Percentiles rank a stretch among this genome's conserved stretches.
Conservation (phyloP, 2,113 vertebrate genomes). For the Pachypanchax playfairii region DNA sequence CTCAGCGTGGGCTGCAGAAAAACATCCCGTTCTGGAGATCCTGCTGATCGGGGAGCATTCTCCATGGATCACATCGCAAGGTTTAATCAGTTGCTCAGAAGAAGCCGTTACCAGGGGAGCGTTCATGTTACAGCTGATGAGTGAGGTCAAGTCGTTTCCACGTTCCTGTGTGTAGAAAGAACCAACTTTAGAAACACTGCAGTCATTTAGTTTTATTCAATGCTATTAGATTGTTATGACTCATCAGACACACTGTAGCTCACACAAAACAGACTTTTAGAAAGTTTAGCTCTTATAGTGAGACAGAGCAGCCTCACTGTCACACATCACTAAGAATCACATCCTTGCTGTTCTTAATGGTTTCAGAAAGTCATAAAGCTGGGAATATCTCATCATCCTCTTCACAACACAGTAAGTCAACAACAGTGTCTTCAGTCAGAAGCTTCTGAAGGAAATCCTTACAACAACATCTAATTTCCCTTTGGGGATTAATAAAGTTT, state of each 20-base stretch:
- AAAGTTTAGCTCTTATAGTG: too few species aligned
- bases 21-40: conserved; percentile 31
- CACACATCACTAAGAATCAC: too few species aligned
- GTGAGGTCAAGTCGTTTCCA: neutral
- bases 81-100: neutral
- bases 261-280: too few species aligned
- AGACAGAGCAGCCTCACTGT: neutral
- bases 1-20: neutral
- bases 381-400: too few species aligned
- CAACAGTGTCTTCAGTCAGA: too few species aligned
- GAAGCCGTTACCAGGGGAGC: neutral
- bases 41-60: conserved; percentile 6
- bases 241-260: neutral
- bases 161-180: conserved; percentile 4
- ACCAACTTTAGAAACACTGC: neutral
- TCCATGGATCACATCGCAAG: neutral
- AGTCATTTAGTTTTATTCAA: neutral
- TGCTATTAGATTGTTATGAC: neutral
- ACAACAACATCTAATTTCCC: too few species aligned
- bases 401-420: too few species aligned
- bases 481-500: too few species aligned
- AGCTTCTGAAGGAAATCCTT: too few species aligned
- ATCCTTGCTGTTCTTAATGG: too few species aligned
- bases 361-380: too few species aligned
- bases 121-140: neutral